phyloP scores from a whole-genome alignment of 2,797 vertebrate species.

The Muraenolepis orangiensis region DNA sequence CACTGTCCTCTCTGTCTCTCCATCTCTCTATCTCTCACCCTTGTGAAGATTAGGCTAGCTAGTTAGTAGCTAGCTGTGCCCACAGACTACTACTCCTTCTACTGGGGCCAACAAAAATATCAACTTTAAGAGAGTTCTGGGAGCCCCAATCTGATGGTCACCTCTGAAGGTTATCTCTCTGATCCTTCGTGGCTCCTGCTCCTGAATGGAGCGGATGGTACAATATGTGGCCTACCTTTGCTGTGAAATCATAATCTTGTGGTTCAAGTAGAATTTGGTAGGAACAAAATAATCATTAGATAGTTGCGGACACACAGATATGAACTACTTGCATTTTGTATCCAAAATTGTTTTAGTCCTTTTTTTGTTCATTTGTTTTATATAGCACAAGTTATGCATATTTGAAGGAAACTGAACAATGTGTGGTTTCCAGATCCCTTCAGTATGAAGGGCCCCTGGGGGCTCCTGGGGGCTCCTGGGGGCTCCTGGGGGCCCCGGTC shows the following conservation, averaged over 20 bases:
- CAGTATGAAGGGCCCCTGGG: slow-evolving; percentile 15
- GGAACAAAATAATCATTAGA: background rate
- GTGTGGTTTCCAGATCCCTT: slow-evolving; percentile 11
- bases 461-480: too few species aligned
- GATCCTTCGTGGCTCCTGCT: background rate
- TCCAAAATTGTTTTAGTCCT: background rate
- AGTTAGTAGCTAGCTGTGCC: slow-evolving; percentile 43
- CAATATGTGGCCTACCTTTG: background rate
- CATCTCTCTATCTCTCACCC: slow-evolving; percentile 60
- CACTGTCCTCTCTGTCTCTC: slow-evolving; percentile 47
- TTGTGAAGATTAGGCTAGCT: slow-evolving; percentile 63
- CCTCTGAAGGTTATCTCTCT: background rate
- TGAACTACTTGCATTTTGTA: background rate
- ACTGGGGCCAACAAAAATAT: background rate
- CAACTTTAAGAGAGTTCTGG: background rate
- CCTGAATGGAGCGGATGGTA: background rate
- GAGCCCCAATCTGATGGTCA: too few species aligned
- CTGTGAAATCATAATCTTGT: background rate
- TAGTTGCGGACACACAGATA: background rate
- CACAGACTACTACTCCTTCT: slow-evolving; percentile 21
- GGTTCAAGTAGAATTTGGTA: background rate
- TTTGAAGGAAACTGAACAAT: background rate
- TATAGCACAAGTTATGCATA: background rate
- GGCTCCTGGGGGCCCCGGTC: background rate
- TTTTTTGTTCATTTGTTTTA: background rate